These are phyloP conservation scores for Dicranocentrus wangi DNA, from an alignment of 2,888 invertebrate genomes.

Conservation along the genomic window DNA sequence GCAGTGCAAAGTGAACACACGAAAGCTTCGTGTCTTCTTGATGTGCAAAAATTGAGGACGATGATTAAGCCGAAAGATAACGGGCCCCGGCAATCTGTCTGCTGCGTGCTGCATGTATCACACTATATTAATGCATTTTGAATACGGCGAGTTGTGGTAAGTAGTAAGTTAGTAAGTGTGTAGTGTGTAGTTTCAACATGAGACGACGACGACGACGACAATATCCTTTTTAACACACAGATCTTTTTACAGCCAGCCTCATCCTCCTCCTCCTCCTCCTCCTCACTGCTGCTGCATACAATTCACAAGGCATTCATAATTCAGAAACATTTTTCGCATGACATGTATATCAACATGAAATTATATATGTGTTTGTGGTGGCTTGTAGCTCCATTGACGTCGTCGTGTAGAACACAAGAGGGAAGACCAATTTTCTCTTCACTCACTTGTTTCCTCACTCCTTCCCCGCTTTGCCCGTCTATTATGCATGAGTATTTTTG, in stretches of 20 bases:
- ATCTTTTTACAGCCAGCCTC: not conserved
- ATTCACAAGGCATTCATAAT: slow-evolving; percentile 21
- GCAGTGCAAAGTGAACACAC: slow-evolving; percentile 14
- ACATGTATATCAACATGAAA: slow-evolving; percentile 32
- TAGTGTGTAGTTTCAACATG: not conserved
- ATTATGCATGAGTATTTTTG: not conserved
- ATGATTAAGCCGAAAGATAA: slow-evolving; percentile 59
- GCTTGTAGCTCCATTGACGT: not conserved
- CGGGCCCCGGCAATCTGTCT: slow-evolving; percentile 59
- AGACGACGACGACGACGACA: too few relatives aligned
- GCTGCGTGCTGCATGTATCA: slow-evolving; percentile 18
- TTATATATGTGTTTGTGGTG: not conserved
- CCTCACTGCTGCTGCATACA: slow-evolving; percentile 1
- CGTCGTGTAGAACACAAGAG: slow-evolving; percentile 17
- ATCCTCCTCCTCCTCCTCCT: too few relatives aligned
- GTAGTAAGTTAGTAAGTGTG: too few relatives aligned
- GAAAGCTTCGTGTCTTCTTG: slow-evolving; percentile 35
- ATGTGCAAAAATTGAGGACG: slow-evolving; percentile 58
- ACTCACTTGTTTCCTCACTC: not conserved
- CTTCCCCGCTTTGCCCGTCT: not conserved
- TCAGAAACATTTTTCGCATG: slow-evolving; percentile 40
- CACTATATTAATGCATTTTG: slow-evolving; percentile 34
- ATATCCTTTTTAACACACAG: slow-evolving; percentile 2
- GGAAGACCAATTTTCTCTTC: slow-evolving; percentile 27
- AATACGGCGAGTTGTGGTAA: slow-evolving; percentile 13